phyloP scores from a whole-genome alignment of 2,888 invertebrate species.

The Seladonia tumulorum region DNA sequence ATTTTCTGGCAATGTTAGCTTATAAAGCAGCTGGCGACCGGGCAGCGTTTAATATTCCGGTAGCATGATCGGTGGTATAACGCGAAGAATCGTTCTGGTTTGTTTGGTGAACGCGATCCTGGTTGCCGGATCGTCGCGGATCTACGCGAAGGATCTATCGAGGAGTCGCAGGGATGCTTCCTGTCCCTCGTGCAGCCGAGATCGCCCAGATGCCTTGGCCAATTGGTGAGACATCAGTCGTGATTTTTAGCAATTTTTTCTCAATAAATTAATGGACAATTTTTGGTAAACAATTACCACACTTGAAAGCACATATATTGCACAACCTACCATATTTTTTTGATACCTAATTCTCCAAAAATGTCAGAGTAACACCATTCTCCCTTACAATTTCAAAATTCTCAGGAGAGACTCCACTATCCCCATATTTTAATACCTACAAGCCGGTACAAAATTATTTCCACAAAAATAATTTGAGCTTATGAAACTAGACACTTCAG shows the following conservation, averaged over 20 bases:
- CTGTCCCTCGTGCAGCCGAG: constrained; percentile 66
- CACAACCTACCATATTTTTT: background rate
- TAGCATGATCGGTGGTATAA: constrained; percentile 52
- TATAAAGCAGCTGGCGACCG: constrained; percentile 52
- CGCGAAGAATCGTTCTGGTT: constrained; percentile 17
- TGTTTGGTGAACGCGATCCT: constrained; percentile 40
- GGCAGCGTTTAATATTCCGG: constrained; percentile 12
- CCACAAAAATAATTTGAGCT: too few species aligned
- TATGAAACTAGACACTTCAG: too few species aligned
- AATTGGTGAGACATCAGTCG: constrained; percentile 64
- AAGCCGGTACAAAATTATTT: too few species aligned
- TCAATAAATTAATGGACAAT: background rate
- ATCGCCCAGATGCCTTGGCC: constrained; percentile 62
- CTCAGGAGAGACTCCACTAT: too few species aligned
- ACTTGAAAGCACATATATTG: background rate
- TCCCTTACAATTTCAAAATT: too few species aligned
- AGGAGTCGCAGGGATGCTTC: constrained; percentile 54
- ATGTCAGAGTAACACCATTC: background rate
- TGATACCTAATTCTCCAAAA: background rate
- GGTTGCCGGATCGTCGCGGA: constrained; percentile 47
- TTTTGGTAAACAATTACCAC: background rate
- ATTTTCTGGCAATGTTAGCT: constrained; percentile 8
- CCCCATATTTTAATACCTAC: too few species aligned
- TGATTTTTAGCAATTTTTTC: too few species aligned
- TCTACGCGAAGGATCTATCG: background rate